phyloP scores from a whole-genome alignment of 2,888 invertebrate genomes.

The Torymus texanus region DNA sequence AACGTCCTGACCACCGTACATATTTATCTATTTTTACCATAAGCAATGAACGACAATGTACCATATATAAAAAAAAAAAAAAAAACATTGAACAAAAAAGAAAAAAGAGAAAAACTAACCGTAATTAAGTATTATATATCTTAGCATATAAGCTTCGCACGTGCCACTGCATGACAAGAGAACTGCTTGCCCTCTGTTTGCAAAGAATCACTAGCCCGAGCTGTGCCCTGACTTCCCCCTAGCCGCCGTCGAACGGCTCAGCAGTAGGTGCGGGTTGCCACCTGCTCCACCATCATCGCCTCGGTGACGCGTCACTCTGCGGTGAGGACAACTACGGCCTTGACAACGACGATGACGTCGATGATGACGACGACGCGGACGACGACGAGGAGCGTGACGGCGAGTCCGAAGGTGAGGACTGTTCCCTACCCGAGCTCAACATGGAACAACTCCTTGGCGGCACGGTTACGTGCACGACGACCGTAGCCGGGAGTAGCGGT shows the following conservation, averaged over 20 bases:
- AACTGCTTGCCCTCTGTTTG: constrained; percentile 73
- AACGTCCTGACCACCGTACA: no score
- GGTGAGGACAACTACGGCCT: constrained; percentile 70
- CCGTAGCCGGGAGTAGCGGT: constrained; percentile 63
- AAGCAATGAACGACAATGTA: no score
- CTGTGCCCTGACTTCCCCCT: constrained; percentile 73
- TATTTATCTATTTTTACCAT: no score
- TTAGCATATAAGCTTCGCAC: constrained; percentile 72
- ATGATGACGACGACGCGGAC: constrained; percentile 76
- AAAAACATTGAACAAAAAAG: not conserved
- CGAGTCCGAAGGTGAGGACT: constrained; percentile 65
- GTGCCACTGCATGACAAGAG: constrained; percentile 71
- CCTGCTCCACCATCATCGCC: not conserved
- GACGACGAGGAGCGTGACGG: constrained; percentile 83
- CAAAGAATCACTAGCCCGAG: constrained; percentile 74
- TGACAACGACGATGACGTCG: constrained; percentile 81
- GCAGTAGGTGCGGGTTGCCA: constrained; percentile 10
- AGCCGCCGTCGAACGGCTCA: constrained; percentile 70
- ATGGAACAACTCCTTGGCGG: constrained; percentile 71
- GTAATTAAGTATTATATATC: constrained; percentile 28
- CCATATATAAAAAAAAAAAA: not conserved
- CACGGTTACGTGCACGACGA: constrained; percentile 53
- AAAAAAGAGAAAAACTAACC: not conserved
- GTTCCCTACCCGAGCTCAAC: constrained; percentile 68
- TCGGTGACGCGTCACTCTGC: constrained; percentile 21